These are phyloP conservation scores for Periparus ater DNA, from an alignment of 2,797 vertebrate genomes.

Conservation along the genomic window DNA sequence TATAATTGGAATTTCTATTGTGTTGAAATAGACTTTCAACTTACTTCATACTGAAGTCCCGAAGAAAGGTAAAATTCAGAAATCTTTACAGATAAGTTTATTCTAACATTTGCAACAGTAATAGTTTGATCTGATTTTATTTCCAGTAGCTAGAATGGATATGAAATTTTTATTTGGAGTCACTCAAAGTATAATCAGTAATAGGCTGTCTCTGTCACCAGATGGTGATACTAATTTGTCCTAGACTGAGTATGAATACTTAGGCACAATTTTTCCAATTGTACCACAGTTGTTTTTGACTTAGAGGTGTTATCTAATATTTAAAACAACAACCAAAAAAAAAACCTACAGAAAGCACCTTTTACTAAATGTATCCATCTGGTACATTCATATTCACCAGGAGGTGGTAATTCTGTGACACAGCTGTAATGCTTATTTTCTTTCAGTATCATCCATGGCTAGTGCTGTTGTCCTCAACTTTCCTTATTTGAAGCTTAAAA, in stretches of 20 bases:
- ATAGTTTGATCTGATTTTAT: neutral
- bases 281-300: neutral
- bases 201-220: neutral
- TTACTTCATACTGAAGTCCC: neutral
- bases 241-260: neutral
- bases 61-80: neutral
- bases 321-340: neutral
- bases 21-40: neutral
- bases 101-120: neutral
- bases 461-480: neutral
- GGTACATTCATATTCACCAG: fast-evolving
- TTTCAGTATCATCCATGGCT: neutral
- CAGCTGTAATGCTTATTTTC: neutral
- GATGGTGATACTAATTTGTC: neutral
- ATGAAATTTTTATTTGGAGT: neutral
- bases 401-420: neutral
- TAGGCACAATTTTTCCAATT: neutral
- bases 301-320: neutral
- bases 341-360: fast-evolving
- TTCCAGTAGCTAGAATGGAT: neutral
- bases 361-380: neutral
- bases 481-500: neutral
- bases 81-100: neutral
- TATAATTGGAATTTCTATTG: neutral
- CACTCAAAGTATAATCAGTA: neutral